Conservation (phyloP, 2,113 vertebrate genomes). For the Cyrtonyx montezumae region DNA sequence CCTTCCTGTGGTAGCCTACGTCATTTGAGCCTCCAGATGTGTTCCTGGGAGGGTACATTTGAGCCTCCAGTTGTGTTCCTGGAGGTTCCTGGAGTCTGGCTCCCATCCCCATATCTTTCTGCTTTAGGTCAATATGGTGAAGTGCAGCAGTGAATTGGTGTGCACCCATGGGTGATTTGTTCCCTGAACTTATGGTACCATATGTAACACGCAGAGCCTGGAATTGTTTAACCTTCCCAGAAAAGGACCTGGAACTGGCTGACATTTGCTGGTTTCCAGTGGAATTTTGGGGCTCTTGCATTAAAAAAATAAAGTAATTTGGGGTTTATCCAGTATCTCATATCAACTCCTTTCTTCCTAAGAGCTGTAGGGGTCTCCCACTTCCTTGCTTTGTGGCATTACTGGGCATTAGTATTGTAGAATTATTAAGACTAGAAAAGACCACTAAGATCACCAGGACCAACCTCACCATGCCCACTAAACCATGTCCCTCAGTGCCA, state of each 20-base stretch:
- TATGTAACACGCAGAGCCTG: accelerated
- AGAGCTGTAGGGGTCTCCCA: background rate
- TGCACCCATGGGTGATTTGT: background rate
- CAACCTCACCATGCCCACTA: too few species aligned
- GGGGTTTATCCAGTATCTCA: background rate
- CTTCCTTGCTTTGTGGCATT: accelerated
- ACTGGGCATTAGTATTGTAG: background rate
- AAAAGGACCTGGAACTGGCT: background rate
- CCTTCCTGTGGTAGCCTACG: background rate
- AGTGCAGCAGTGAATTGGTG: background rate
- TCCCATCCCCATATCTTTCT: background rate
- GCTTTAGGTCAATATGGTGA: background rate
- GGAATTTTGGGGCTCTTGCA: background rate
- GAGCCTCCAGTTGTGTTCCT: background rate
- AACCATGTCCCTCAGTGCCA: too few species aligned
- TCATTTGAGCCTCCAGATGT: background rate
- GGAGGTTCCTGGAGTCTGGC: background rate
- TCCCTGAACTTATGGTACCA: accelerated
- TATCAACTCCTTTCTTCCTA: background rate
- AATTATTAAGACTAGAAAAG: too few species aligned
- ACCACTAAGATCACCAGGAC: too few species aligned
- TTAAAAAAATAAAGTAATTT: background rate
- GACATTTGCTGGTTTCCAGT: background rate
- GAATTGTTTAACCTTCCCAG: background rate
- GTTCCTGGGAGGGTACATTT: too few species aligned